phyloP scores from a whole-genome alignment of 2,888 invertebrate genomes.

The Neoascia interrupta region DNA sequence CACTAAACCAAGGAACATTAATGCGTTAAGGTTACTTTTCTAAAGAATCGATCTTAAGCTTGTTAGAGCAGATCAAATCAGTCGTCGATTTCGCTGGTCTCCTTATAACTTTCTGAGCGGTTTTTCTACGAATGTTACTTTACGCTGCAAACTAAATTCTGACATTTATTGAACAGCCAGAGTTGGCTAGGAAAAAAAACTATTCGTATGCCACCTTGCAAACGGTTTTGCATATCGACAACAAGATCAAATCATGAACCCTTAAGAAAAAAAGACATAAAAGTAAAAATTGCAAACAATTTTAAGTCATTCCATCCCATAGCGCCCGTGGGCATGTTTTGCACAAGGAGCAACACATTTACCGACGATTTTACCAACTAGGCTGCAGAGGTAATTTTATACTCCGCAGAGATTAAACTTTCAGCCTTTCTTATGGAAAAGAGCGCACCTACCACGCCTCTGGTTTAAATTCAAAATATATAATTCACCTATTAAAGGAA shows the following conservation, averaged over 20 bases:
- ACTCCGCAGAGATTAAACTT: conserved; percentile 11
- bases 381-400: conserved; percentile 40
- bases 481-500: conserved; percentile 45
- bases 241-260: not conserved
- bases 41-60: no score
- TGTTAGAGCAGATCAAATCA: no score
- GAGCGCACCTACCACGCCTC: conserved; percentile 38
- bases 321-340: conserved; percentile 5
- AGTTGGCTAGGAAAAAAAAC: no score
- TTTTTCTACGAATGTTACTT: no score
- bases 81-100: no score
- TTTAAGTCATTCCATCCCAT: conserved; percentile 19
- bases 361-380: conserved; percentile 44
- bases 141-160: no score
- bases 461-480: conserved; percentile 46
- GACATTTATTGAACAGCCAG: no score
- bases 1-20: no score
- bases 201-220: no score
- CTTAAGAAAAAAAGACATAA: not conserved
- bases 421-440: conserved; percentile 4
- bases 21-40: no score
- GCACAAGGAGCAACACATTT: conserved; percentile 34
- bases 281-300: conserved; percentile 4
- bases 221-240: no score
- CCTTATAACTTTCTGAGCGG: no score